Conservation (phyloP, 2,888 invertebrate genomes). For the Podotricha telesiphe region DNA sequence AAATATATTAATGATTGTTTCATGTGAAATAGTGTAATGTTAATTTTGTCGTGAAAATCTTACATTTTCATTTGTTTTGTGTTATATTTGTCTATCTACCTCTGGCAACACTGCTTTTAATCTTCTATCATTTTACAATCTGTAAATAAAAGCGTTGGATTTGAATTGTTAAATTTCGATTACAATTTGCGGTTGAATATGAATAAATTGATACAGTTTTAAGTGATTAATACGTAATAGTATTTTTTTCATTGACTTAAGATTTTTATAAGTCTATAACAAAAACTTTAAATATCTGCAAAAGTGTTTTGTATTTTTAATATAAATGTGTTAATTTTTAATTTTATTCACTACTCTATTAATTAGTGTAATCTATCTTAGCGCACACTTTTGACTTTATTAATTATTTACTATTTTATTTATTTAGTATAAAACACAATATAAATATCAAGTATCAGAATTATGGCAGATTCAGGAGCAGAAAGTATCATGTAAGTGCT, state of each 20-base stretch:
- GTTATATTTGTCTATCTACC: no score
- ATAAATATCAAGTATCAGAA: neutral
- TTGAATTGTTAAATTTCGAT: conserved; percentile 1
- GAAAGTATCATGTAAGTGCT: conserved; percentile 37
- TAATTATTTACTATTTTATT: no score
- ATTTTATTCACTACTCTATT: neutral
- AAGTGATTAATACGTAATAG: neutral
- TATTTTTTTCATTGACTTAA: neutral
- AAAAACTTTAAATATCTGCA: neutral
- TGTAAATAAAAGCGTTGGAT: conserved; percentile 8
- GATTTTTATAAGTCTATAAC: neutral
- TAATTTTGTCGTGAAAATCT: no score
- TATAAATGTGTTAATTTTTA: neutral
- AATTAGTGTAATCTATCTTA: neutral
- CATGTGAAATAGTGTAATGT: no score
- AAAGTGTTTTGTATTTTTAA: neutral
- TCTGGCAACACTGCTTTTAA: no score
- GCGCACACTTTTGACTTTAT: neutral
- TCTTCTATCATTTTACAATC: neutral
- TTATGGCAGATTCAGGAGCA: conserved; percentile 33
- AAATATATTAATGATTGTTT: no score
- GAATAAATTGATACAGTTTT: neutral
- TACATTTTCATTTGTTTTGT: no score
- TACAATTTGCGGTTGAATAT: neutral
- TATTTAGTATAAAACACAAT: neutral